Base-by-base conservation (phyloP, 2,113 vertebrate species). In the Acrocephalus arundinaceus region DNA sequence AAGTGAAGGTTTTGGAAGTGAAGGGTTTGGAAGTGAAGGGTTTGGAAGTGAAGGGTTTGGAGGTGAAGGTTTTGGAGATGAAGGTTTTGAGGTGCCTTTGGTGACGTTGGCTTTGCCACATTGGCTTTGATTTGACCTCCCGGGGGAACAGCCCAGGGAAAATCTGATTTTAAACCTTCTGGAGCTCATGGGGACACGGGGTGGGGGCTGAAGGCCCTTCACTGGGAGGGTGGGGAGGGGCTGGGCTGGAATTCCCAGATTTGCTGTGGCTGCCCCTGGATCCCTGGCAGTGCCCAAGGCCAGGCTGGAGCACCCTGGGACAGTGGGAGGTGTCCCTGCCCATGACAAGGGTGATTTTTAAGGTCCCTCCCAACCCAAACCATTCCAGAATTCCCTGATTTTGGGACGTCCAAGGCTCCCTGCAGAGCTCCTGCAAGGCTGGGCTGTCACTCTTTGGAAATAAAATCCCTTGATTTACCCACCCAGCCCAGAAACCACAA, bases 401-500 rank as follows among this genome's bases (percentile, higher is more conserved):
- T 11, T 25, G 30, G 11, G 35, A 28, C n/a, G 43, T 27, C 70
- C 49, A 11, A 63, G 33, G 33, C 12, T 30, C 54, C 21, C 67
- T 28, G 61, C 51, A 11, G 63, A 43, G 31, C 59, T 55, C 63
- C 6, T 43, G 16, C 24, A 8, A 15, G 43, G 59, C 70, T 23
- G 57, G 19, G 18, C 27, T 48, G 18, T 9, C 43, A 1, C 9
- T 20, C 41, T 18, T 15, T 15, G 81, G 59, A 23, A 41, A 49
- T 2, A 0, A 1, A 15, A 8, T 41, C 54, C 62, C 8, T 1
- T 4, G 18, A 25, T 33, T 51, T 6, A 3, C 16, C 33, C 35
- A 22, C 4, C 46, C 81, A 82, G 25, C 35, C 71, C 21, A 0
- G 5, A 14, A 49, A 13, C 8, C 72, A 33, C 10, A 48, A 6